phyloP scores from a whole-genome alignment of 1,140 invertebrate genomes.

The Macrobrachium rosenbergii region DNA sequence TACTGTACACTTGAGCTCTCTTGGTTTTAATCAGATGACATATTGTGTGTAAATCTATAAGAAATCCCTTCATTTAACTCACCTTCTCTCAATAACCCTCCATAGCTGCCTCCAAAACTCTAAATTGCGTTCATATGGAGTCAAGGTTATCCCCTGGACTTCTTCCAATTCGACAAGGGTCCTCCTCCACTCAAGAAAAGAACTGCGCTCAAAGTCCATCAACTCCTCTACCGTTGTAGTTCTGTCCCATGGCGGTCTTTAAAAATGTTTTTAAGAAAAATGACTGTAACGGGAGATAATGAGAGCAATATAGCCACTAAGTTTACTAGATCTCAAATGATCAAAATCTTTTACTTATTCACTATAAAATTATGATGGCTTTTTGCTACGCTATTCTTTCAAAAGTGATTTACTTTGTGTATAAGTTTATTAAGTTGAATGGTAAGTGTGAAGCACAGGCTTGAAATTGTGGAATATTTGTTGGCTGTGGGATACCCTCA shows the following conservation, averaged over 20 bases:
- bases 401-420: no score
- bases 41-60: neutral
- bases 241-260: slow-evolving; percentile 84
- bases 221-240: slow-evolving; percentile 84
- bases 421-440: no score
- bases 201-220: slow-evolving; percentile 80
- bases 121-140: slow-evolving; percentile 98
- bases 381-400: no score
- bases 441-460: neutral
- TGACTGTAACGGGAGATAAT: neutral
- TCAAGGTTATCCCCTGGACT: slow-evolving; percentile 84
- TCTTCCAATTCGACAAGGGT: slow-evolving; percentile 85
- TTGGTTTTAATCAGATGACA: neutral
- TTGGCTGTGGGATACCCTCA: neutral
- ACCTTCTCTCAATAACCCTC: slow-evolving; percentile 94
- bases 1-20: neutral
- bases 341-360: no score
- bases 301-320: neutral
- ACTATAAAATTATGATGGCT: no score
- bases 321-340: neutral
- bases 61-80: slow-evolving; percentile 10
- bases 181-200: slow-evolving; percentile 91
- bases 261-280: slow-evolving; percentile 58
- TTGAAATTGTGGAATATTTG: no score
- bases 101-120: slow-evolving; percentile 99